A percentile compares a stretch with the other conserved stretches of the same genome.
Conservation (phyloP, 2,797 vertebrate species). For the Sebastes jordani region DNA sequence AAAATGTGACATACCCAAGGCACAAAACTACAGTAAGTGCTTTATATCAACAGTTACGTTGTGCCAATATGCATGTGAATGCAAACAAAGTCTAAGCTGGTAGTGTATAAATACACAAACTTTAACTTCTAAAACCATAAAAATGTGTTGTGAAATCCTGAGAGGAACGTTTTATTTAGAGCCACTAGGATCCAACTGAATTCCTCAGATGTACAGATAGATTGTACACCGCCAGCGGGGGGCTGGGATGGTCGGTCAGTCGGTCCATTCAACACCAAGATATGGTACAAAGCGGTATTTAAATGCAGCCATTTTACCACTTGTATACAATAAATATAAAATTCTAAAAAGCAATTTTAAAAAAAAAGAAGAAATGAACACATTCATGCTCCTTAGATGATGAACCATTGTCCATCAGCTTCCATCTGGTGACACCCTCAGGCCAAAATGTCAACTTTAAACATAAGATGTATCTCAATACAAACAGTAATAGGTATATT, state of each 20-base stretch:
- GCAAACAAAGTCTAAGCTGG: not conserved
- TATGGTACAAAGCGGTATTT: not conserved
- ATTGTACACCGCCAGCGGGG: rapidly evolving
- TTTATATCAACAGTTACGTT: not conserved
- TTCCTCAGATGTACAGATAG: not conserved
- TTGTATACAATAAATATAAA: not conserved
- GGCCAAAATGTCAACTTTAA: not conserved
- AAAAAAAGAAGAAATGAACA: not conserved
- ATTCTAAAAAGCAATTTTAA: not conserved
- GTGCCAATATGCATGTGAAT: not conserved
- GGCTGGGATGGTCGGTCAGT: not conserved
- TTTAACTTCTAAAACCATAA: not conserved
- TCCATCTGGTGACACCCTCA: not conserved
- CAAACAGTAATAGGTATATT: too few species aligned
- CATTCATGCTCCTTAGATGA: not conserved
- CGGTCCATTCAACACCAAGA: rapidly evolving
- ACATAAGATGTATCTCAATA: not conserved
- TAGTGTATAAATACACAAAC: not conserved
- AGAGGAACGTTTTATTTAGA: not conserved
- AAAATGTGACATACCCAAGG: not conserved
- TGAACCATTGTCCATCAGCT: not conserved
- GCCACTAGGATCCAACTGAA: not conserved
- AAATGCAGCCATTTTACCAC: not conserved
- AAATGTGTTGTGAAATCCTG: not conserved
- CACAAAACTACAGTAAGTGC: not conserved